Percentiles rank a stretch among this genome's conserved stretches.
Conservation (phyloP, 2,888 invertebrate species). For the Napeogenes sylphis region DNA sequence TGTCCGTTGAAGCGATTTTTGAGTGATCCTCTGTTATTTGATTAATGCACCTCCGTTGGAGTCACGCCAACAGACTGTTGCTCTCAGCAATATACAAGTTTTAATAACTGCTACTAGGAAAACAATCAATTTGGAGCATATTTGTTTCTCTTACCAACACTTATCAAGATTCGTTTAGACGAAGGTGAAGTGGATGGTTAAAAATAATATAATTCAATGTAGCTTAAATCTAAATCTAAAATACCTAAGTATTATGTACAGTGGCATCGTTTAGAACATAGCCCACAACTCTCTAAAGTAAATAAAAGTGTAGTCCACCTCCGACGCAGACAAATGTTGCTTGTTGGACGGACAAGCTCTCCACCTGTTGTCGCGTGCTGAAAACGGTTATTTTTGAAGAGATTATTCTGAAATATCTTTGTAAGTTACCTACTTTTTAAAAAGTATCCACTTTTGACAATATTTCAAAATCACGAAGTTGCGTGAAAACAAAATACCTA, state of each 20-base stretch:
- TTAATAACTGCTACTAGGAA: conserved; percentile 48
- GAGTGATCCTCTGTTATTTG: conserved; percentile 55
- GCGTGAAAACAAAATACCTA: too few relatives aligned
- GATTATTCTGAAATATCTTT: background rate
- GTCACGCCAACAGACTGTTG: conserved; percentile 40
- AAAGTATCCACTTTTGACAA: background rate
- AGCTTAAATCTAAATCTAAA: too few relatives aligned
- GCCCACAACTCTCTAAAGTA: background rate
- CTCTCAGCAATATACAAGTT: conserved; percentile 41
- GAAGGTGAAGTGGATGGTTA: too few relatives aligned
- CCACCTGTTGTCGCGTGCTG: conserved; percentile 38
- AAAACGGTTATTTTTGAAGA: conserved; percentile 8
- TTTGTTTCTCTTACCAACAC: conserved; percentile 15
- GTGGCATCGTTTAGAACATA: background rate
- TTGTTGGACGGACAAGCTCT: conserved; percentile 44
- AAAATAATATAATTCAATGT: too few relatives aligned
- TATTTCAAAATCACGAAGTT: too few relatives aligned
- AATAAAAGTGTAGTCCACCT: conserved; percentile 6
- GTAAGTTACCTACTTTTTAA: background rate
- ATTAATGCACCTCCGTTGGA: conserved; percentile 45
- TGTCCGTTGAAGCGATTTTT: conserved; percentile 48
- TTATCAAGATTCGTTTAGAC: background rate
- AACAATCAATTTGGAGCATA: conserved; percentile 39
- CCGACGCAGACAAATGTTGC: conserved; percentile 51
- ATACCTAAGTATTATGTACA: too few relatives aligned